Evolutionary conservation across 2,113 vertebrate genomes (phyloP).

Genomic region (Heteronetta atricapilla): DNA sequence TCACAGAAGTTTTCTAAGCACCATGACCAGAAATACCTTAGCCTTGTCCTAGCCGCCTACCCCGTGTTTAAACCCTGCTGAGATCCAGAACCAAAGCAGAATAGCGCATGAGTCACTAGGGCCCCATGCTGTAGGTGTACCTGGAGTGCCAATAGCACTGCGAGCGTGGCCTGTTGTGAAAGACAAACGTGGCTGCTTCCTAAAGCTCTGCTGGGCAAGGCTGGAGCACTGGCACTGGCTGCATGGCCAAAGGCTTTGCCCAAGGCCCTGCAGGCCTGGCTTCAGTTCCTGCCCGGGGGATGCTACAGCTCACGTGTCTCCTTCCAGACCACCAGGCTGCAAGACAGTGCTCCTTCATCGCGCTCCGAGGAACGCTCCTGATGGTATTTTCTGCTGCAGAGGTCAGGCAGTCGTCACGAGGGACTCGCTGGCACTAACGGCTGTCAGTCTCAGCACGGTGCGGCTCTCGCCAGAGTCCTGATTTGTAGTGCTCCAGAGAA

Average conservation of each 20-base stretch:
- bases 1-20: neutral
- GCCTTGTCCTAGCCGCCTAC: neutral
- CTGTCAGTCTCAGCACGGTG: rapidly evolving
- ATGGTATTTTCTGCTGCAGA: neutral
- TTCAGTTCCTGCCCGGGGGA: neutral
- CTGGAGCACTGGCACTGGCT: neutral
- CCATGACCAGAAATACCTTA: constrained; percentile 22
- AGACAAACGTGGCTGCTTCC: neutral
- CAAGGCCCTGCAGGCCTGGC: neutral
- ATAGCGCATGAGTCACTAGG: neutral
- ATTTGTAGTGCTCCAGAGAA: neutral
- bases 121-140: neutral
- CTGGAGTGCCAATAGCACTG: neutral
- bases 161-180: neutral
- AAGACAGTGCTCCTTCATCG: neutral
- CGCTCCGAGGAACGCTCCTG: rapidly evolving
- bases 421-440: neutral
- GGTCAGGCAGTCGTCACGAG: neutral
- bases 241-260: neutral
- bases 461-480: rapidly evolving
- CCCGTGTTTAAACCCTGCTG: constrained; percentile 8
- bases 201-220: neutral
- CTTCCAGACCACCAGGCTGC: neutral
- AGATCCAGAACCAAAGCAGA: neutral
- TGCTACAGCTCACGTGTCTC: neutral